Conservation (phyloP, 2,888 invertebrate species). For the Eristalis tenax region DNA sequence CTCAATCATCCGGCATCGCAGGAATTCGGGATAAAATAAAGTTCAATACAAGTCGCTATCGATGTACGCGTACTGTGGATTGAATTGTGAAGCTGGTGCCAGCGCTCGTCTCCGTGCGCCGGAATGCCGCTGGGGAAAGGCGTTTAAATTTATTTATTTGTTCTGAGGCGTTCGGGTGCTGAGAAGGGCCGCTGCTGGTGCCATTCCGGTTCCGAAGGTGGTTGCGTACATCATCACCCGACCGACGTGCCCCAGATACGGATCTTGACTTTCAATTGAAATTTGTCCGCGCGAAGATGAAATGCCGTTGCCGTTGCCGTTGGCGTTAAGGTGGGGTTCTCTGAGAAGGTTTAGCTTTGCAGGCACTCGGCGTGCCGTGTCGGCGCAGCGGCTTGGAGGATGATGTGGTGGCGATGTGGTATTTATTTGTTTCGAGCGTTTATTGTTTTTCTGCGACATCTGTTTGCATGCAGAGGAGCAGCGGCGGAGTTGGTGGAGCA, state of each 20-base stretch:
- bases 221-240: conserved; percentile 10
- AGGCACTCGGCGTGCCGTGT: neutral
- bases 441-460: conserved; percentile 42
- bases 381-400: neutral
- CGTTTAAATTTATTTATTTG: conserved; percentile 67
- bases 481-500: neutral
- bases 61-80: conserved; percentile 45
- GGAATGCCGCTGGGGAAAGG: neutral
- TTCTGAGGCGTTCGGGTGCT: conserved; percentile 39
- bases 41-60: conserved; percentile 59
- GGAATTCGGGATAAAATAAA: conserved; percentile 43
- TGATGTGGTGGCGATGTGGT: conserved; percentile 36
- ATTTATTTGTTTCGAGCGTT: conserved; percentile 41
- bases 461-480: conserved; percentile 1
- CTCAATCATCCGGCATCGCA: conserved; percentile 41
- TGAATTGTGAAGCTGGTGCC: conserved; percentile 63
- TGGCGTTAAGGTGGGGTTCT: neutral
- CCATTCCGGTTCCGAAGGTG: conserved; percentile 11
- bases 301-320: neutral
- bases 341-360: conserved; percentile 6
- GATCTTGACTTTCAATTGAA: conserved; percentile 56
- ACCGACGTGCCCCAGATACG: conserved; percentile 37
- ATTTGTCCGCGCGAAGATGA: conserved; percentile 24
- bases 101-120: neutral
- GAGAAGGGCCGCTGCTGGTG: neutral